phyloP scores from a whole-genome alignment of 2,888 invertebrate species.

The Metopia argyrocephala region DNA sequence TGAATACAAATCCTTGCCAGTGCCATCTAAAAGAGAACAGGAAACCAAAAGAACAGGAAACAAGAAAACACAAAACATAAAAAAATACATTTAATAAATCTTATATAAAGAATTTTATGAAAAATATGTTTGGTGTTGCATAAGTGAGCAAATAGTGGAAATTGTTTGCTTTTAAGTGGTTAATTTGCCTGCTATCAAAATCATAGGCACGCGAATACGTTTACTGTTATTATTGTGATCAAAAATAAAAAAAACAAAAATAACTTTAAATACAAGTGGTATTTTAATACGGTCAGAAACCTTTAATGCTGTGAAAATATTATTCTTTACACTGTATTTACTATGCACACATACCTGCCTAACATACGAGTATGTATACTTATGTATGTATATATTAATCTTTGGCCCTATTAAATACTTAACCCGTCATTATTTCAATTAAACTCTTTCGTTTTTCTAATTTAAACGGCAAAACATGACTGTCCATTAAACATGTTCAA shows the following conservation, averaged over 20 bases:
- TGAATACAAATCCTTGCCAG: conserved; percentile 87
- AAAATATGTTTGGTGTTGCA: background rate
- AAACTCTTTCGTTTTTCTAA: conserved; percentile 32
- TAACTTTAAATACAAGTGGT: conserved; percentile 11
- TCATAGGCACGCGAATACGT: background rate
- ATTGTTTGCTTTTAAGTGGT: background rate
- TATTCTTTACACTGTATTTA: too few species aligned
- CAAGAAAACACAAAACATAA: too few species aligned
- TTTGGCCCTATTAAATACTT: conserved; percentile 51
- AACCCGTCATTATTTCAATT: conserved; percentile 54
- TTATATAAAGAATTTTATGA: too few species aligned
- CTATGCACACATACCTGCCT: too few species aligned
- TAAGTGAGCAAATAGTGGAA: background rate
- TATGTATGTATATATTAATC: conserved; percentile 38
- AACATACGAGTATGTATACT: conserved; percentile 8
- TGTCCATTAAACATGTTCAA: conserved; percentile 44
- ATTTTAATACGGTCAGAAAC: background rate
- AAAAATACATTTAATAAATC: too few species aligned
- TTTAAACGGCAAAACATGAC: conserved; percentile 42
- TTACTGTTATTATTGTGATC: background rate
- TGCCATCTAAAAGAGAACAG: conserved; percentile 71
- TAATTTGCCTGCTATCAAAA: background rate
- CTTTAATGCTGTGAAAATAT: too few species aligned
- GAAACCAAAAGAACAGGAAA: too few species aligned
- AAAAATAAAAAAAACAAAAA: too few species aligned